These are phyloP conservation scores for Scaptomyza tumidula DNA, from an alignment of 2,888 invertebrate species.

Conservation along the genomic window DNA sequence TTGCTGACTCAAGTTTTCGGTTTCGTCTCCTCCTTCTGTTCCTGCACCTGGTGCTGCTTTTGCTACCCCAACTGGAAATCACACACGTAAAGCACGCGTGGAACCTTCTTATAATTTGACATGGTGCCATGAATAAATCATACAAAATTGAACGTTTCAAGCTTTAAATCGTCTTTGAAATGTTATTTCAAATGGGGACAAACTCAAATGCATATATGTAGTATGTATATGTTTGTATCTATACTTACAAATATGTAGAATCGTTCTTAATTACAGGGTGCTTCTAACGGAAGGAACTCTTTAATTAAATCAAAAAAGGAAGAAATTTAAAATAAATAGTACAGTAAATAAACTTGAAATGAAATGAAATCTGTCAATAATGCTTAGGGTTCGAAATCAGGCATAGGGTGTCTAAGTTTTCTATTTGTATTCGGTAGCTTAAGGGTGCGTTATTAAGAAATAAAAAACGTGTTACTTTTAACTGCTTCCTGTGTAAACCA, in stretches of 20 bases:
- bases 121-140: slow-evolving; percentile 44
- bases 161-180: slow-evolving; percentile 28
- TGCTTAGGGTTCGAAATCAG: background rate
- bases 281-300: background rate
- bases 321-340: background rate
- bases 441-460: background rate
- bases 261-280: slow-evolving; percentile 20
- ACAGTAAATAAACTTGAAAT: background rate
- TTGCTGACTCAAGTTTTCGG: slow-evolving; percentile 48
- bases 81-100: slow-evolving; percentile 21
- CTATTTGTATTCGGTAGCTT: background rate
- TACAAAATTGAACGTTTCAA: slow-evolving; percentile 15
- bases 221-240: background rate
- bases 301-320: background rate
- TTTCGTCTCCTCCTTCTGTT: slow-evolving; percentile 4
- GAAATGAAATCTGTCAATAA: background rate
- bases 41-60: background rate
- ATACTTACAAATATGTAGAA: background rate
- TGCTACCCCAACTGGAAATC: background rate
- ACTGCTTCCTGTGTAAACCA: background rate
- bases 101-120: slow-evolving; percentile 31
- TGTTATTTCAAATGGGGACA: slow-evolving; percentile 22
- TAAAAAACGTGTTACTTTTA: no score
- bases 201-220: background rate
- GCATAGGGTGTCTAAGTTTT: background rate